These are phyloP conservation scores for Calonectris borealis DNA, from an alignment of 2,113 vertebrate genomes.

Conservation along the genomic window DNA sequence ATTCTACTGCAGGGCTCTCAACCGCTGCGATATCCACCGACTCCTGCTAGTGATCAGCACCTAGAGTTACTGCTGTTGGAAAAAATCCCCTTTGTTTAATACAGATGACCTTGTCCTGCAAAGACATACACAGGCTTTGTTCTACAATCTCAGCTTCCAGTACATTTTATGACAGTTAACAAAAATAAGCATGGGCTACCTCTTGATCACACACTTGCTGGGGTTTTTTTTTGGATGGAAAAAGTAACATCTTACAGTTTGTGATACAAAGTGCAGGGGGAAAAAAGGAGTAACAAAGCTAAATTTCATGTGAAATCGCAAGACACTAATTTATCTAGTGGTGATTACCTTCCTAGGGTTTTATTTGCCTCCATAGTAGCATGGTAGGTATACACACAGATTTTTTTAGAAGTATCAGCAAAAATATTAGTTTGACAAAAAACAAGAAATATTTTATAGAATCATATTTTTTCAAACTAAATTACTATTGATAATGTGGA, in stretches of 20 bases:
- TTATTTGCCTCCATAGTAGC: not conserved
- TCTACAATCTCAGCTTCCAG: not conserved
- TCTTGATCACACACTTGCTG: not conserved
- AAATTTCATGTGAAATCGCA: not conserved
- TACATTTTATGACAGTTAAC: not conserved
- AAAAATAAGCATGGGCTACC: not conserved
- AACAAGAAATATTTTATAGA: not conserved
- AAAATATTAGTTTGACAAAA: not conserved
- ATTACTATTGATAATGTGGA: not conserved
- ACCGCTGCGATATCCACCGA: not conserved
- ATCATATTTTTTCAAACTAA: not conserved
- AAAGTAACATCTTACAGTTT: not conserved
- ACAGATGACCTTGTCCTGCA: constrained; percentile 9
- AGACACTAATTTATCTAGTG: not conserved
- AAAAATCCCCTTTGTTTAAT: constrained; percentile 30
- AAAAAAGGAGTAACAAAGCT: not conserved
- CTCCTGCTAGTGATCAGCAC: not conserved
- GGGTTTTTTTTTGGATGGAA: not conserved
- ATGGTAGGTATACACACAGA: not conserved
- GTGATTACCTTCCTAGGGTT: not conserved
- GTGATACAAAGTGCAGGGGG: not conserved
- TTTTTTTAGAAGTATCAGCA: not conserved
- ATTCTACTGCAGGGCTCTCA: not conserved
- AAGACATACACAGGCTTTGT: not conserved
- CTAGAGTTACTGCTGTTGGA: constrained; percentile 2